These are phyloP conservation scores for Marronus borbonicus DNA, from an alignment of 2,888 invertebrate genomes.

Conservation along the genomic window DNA sequence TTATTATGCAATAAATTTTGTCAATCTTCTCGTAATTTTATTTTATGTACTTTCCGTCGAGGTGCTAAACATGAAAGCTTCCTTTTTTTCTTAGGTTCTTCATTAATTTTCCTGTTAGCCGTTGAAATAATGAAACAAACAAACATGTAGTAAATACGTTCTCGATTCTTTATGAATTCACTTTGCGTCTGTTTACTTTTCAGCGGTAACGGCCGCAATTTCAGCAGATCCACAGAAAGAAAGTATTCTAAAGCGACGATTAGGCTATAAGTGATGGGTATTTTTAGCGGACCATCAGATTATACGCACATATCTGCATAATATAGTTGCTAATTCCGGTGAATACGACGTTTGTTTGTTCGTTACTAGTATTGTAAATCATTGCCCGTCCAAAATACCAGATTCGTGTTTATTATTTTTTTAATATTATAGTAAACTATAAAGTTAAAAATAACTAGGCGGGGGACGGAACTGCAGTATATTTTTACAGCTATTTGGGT, in stretches of 20 bases:
- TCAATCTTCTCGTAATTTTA: not conserved
- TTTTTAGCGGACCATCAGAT: conserved; percentile 15
- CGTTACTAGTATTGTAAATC: conserved; percentile 25
- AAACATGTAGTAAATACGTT: too few species aligned
- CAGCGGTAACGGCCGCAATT: too few species aligned
- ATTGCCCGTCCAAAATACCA: conserved; percentile 25
- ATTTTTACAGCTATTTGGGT: conserved; percentile 25
- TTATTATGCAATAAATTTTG: conserved; percentile 12
- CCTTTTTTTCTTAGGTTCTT: too few species aligned
- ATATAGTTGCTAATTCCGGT: conserved; percentile 29
- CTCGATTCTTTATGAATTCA: too few species aligned
- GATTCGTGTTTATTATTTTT: conserved; percentile 30
- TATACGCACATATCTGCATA: conserved; percentile 27
- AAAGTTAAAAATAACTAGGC: conserved; percentile 24
- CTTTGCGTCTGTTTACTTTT: too few species aligned
- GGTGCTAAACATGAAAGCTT: too few species aligned
- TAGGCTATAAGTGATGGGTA: conserved; percentile 19
- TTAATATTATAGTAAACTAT: conserved; percentile 35
- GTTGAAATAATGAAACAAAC: too few species aligned
- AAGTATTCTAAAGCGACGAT: not conserved
- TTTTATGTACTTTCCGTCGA: too few species aligned
- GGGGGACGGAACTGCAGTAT: conserved; percentile 11
- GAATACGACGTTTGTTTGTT: conserved; percentile 14
- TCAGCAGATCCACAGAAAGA: not conserved
- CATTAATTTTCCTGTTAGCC: too few species aligned